A percentile compares a stretch with the other conserved stretches of the same genome.
phyloP scores from a whole-genome alignment of 1,140 invertebrate species.

The Drosophila ironensis region DNA sequence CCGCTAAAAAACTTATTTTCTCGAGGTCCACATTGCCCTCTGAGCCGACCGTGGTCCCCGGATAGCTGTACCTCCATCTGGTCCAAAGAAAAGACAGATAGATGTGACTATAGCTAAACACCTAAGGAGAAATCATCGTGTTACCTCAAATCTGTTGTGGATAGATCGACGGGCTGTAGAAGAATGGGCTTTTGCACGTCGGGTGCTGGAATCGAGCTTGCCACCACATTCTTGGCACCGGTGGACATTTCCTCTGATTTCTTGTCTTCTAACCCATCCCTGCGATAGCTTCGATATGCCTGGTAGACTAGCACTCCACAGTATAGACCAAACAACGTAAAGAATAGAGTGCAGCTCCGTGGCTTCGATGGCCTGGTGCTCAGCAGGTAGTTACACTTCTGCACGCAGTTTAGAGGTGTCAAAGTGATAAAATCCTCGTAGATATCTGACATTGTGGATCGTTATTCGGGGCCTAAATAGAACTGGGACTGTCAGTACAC shows the following conservation, averaged over 20 bases:
- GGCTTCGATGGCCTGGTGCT: neutral
- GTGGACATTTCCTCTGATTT: neutral
- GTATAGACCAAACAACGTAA: conserved; percentile 18
- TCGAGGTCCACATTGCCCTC: neutral
- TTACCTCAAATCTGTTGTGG: conserved; percentile 6
- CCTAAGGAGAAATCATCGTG: neutral
- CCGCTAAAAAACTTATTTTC: neutral
- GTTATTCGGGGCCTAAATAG: neutral
- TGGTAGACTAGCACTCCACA: conserved; percentile 21
- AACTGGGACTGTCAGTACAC: neutral
- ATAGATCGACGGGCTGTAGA: conserved; percentile 6
- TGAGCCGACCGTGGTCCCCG: neutral
- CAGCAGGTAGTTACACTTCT: conserved; percentile 15
- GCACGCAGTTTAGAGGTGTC: conserved; percentile 30
- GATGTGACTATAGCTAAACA: too few relatives aligned
- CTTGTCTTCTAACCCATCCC: neutral
- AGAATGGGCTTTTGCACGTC: conserved; percentile 1
- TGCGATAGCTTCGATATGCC: neutral
- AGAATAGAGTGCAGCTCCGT: conserved; percentile 2
- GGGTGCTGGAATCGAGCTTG: neutral
- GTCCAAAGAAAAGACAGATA: too few relatives aligned
- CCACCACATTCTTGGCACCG: neutral
- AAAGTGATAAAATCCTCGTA: conserved; percentile 29
- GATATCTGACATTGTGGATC: conserved; percentile 1
- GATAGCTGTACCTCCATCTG: conserved; percentile 25